These are phyloP conservation scores for Onychorhynchus coronatus DNA, from an alignment of 2,113 vertebrate genomes.

Conservation along the genomic window DNA sequence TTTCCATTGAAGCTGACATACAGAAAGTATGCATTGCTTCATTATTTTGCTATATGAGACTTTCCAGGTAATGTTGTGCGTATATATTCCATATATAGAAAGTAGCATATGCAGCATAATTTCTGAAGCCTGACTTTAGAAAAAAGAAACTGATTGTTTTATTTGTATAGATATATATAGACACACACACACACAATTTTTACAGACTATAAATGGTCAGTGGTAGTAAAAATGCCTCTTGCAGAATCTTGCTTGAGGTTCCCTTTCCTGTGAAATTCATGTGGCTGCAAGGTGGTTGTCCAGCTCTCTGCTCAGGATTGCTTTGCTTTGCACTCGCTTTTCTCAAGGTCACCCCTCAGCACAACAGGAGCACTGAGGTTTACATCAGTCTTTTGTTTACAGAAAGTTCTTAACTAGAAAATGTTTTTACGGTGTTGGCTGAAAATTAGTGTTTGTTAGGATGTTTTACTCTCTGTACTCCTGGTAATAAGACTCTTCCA, in stretches of 20 bases:
- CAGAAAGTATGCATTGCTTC: background rate
- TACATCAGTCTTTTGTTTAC: background rate
- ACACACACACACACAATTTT: background rate
- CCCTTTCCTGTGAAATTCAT: background rate
- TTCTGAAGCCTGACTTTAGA: background rate
- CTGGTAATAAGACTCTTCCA: background rate
- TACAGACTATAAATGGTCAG: background rate
- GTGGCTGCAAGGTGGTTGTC: background rate
- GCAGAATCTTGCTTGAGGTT: background rate
- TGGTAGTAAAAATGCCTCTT: background rate
- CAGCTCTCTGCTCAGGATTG: background rate
- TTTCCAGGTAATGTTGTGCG: background rate
- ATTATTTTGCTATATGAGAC: background rate
- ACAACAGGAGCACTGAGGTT: background rate
- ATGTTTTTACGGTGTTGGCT: background rate
- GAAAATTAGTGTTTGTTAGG: background rate
- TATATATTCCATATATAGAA: background rate
- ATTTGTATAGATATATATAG: background rate
- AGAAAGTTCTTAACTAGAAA: background rate
- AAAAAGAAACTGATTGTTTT: background rate
- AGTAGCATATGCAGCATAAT: background rate
- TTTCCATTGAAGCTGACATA: background rate
- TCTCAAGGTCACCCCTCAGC: background rate
- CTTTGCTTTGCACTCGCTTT: background rate
- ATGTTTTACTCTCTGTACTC: background rate